Evolutionary conservation across 2,888 invertebrate genomes (phyloP).

Genomic region (Pseudeuparius sepicola): DNA sequence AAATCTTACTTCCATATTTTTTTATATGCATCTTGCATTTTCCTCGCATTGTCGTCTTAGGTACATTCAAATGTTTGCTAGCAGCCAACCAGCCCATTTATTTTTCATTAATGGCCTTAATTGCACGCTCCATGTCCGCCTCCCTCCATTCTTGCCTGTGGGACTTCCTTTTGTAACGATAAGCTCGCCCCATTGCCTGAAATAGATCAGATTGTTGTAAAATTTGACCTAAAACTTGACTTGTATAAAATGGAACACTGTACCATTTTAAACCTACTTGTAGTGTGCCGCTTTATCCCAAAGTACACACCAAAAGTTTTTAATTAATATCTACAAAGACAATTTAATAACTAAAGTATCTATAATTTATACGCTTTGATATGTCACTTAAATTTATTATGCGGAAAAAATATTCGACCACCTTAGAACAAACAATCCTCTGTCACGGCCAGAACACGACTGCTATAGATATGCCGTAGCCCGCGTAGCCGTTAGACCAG

Average conservation of each 20-base stretch:
- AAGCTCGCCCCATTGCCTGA: constrained; percentile 1
- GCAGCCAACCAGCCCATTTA: constrained; percentile 5
- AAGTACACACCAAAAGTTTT: no score
- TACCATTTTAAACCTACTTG: constrained; percentile 6
- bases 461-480: no score
- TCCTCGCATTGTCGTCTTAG: constrained; percentile 12
- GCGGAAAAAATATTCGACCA: no score
- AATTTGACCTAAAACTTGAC: no score
- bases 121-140: constrained; percentile 4
- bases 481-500: no score
- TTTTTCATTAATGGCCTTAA: constrained; percentile 7
- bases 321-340: no score
- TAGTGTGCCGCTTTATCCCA: constrained; percentile 4
- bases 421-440: no score
- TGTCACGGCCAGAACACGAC: no score
- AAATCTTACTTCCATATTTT: constrained; percentile 9
- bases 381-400: no score
- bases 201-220: not conserved
- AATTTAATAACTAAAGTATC: no score
- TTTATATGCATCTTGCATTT: constrained; percentile 2
- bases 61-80: constrained; percentile 10
- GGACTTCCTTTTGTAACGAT: not conserved
- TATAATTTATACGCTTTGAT: no score
- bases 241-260: constrained; percentile 8
- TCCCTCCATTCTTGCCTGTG: constrained; percentile 9